Evolutionary conservation across 92 coral and sea anemone species (phyloP), one percentile per base, ranked within the genome.

Genomic region (Palythoa heliodiscus): DNA sequence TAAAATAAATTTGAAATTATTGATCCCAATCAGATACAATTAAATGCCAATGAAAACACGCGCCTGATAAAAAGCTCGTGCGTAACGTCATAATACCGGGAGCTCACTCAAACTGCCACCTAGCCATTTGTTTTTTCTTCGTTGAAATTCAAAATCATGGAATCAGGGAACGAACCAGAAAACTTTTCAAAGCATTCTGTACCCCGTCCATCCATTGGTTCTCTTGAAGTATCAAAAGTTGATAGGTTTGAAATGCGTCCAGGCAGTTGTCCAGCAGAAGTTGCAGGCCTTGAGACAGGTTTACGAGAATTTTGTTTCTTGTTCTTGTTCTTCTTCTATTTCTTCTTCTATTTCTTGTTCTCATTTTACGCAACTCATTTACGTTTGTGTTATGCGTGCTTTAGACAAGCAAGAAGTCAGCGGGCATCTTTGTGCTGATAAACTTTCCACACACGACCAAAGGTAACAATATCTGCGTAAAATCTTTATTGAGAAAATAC

Each of bases 361-460:
- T 57, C 16, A 0, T 19, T 57, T 57, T 13, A 14, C 19, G 13
- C 2, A 60, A 60, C 22, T 5, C 4, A 60, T 22, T 60, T 15
- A 60, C 20, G 2, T 16, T 60, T 60, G 66, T 60, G 66, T 22
- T 60, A 22, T 17, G 20, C 66, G 19, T 16, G 19, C 66, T 60
- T 8, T 25, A 75, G 60, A 35, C 11, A 13, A 48, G 58, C 63
- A 13, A 52, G 13, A 75, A n/a, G 7, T 13, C 39, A 7, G 13
- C n/a, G 38, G 16, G 11, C 40, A 63, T 4, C 80, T 75, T 22
- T 52, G 80, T 75, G 80, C 58, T 52, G 80, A 75, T 14, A 29
- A 66, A 13, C 64, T 75, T 23, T 63, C 80, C n/a, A 75, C 80
- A 55, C 80, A 75, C 66, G 43, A 75, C 80, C 40, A 52, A 29